Base-by-base conservation (phyloP, 2,113 vertebrate species). In the Probosciger aterrimus region DNA sequence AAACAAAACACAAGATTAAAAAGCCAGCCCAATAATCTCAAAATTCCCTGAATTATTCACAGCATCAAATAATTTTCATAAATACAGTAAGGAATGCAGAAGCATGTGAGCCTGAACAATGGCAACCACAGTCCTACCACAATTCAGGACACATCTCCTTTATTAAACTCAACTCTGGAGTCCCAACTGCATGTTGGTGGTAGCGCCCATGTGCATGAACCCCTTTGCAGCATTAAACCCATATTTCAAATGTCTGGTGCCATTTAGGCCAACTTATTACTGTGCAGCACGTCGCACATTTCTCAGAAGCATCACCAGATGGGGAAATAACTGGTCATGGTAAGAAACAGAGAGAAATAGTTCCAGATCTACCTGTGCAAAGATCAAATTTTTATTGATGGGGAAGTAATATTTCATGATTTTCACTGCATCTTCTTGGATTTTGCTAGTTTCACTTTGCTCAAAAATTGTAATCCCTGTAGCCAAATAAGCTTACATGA, bases 1-100 rank as follows among this genome's bases (percentile, higher is more conserved):
- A 92, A 94, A 73, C 31, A 87, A 92, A 82, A 55, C 44, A 49
- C 7, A 10, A 73, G 47, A 95, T 71, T 89, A 82, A 92, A 95
- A 86, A 92, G 55, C 22, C 63, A 86, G 78, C n/a, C 44, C 62
- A 88, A 88, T 83, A 86, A 70, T 44, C 47, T 62, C 68, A 39
- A 76, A 84, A 73, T 88, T 91, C 63, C n/a, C 57, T n/a, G 23
- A 85, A 76, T 85, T 87, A 92, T 85, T 82, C 67, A 85, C 41
- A 87, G 62, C 35, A 84, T 92, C 52, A 84, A 94, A 73, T 49
- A 79, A 76, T 91, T 87, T 85, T 91, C 65, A 43, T 86, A 78
- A 91, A 39, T 82, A 64, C 43, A 50, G 52, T 19, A 71, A 82
- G 47, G 52, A 94, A 88, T 44, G 57, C 41, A 84, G 79, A 93